phyloP scores from a whole-genome alignment of 2,888 invertebrate genomes.

The Saturnia pavonia region DNA sequence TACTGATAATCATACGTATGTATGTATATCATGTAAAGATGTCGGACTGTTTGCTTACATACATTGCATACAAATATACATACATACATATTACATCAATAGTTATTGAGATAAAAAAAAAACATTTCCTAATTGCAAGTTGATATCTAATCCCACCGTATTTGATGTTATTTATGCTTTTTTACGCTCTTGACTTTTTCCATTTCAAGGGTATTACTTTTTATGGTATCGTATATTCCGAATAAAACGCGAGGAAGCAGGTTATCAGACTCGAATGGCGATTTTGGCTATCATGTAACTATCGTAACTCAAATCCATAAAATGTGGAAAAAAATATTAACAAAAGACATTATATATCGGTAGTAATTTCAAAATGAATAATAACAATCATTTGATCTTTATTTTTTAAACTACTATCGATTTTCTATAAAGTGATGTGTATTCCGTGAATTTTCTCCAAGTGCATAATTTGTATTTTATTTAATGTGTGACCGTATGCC shows the following conservation, averaged over 20 bases:
- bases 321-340: too few relatives aligned
- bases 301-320: too few relatives aligned
- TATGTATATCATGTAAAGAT: background rate
- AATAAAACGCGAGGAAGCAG: background rate
- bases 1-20: background rate
- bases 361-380: background rate
- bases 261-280: background rate
- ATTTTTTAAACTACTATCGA: background rate
- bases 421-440: background rate
- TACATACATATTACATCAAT: too few relatives aligned
- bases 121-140: too few relatives aligned
- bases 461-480: background rate
- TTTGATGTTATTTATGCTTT: background rate
- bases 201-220: background rate
- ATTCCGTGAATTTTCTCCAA: background rate
- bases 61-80: too few relatives aligned
- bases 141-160: too few relatives aligned
- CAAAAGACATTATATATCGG: too few relatives aligned
- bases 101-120: too few relatives aligned
- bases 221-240: background rate
- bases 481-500: background rate
- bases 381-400: background rate
- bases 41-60: too few relatives aligned
- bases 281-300: background rate
- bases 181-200: background rate